Conservation (phyloP, 2,797 vertebrate genomes). For the Pterois miles region DNA sequence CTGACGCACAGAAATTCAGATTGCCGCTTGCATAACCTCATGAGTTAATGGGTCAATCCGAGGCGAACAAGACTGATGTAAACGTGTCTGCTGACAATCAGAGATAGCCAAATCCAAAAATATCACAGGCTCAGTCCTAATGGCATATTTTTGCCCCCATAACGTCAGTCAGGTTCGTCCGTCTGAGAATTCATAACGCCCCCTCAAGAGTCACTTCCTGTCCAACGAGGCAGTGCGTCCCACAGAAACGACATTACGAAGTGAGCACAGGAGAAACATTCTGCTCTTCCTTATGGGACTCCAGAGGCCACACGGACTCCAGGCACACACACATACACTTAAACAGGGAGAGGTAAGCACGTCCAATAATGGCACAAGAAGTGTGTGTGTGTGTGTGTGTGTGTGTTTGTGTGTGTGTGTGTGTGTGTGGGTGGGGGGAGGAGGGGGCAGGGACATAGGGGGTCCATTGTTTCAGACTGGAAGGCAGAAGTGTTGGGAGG, state of each 20-base stretch:
- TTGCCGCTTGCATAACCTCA: slow-evolving; percentile 56
- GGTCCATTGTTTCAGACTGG: slow-evolving; percentile 84
- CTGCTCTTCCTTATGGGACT: slow-evolving; percentile 76
- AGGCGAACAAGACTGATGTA: slow-evolving; percentile 62
- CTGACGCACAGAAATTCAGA: background rate
- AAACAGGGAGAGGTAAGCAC: slow-evolving; percentile 59
- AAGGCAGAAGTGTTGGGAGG: slow-evolving; percentile 80
- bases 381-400: slow-evolving; percentile 37
- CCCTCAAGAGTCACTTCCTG: slow-evolving; percentile 77
- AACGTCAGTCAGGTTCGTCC: slow-evolving; percentile 37
- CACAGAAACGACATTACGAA: slow-evolving; percentile 55
- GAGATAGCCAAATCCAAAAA: slow-evolving; percentile 37
- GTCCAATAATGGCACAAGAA: slow-evolving; percentile 68
- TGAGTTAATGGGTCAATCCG: slow-evolving; percentile 58
- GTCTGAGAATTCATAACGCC: slow-evolving; percentile 68
- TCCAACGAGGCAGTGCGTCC: slow-evolving; percentile 64
- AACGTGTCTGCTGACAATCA: slow-evolving; percentile 73
- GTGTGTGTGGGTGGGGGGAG: slow-evolving; percentile 46
- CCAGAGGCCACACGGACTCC: slow-evolving; percentile 69
- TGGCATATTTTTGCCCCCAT: slow-evolving; percentile 46
- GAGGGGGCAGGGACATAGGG: slow-evolving; percentile 68
- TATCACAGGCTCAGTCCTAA: slow-evolving; percentile 3
- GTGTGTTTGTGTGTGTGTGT: slow-evolving; percentile 36
- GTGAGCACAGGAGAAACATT: slow-evolving; percentile 59
- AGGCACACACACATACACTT: slow-evolving; percentile 37